Percentiles rank a stretch among this genome's conserved stretches.
phyloP scores from a whole-genome alignment of 2,888 invertebrate genomes.

The Oscheius sp. region DNA sequence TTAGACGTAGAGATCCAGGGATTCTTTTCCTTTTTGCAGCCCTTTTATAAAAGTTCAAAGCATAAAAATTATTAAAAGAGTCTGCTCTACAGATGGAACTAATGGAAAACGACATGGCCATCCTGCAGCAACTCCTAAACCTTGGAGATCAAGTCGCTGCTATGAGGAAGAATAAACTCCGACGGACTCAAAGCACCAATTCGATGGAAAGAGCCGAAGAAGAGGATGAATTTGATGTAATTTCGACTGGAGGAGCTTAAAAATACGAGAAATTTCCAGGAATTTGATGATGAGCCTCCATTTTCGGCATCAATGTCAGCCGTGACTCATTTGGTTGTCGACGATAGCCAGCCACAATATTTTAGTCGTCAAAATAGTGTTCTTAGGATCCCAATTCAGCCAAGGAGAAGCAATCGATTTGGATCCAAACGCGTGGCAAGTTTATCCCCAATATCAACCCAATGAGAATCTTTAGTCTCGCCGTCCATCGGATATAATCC shows the following conservation, averaged over 20 bases:
- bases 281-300: constrained; percentile 36
- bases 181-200: constrained; percentile 43
- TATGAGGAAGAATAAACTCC: constrained; percentile 44
- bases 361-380: constrained; percentile 69
- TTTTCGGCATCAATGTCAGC: constrained; percentile 63
- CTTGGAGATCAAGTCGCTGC: constrained; percentile 63
- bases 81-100: constrained; percentile 68
- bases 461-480: constrained; percentile 42
- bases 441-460: background rate
- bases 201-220: constrained; percentile 35
- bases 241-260: background rate
- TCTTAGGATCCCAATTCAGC: constrained; percentile 68
- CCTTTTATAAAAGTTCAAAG: too few species aligned
- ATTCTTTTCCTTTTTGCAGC: too few species aligned
- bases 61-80: background rate
- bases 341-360: constrained; percentile 61
- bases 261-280: constrained; percentile 33
- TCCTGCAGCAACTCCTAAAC: constrained; percentile 66
- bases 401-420: constrained; percentile 61
- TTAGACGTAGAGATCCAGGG: too few species aligned
- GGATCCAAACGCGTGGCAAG: constrained; percentile 48
- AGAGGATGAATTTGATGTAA: constrained; percentile 46
- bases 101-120: constrained; percentile 69
- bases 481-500: constrained; percentile 51
- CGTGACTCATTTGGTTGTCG: constrained; percentile 63